Evolutionary conservation across 2,113 vertebrate species (phyloP).

Genomic region (Strigops habroptila): DNA sequence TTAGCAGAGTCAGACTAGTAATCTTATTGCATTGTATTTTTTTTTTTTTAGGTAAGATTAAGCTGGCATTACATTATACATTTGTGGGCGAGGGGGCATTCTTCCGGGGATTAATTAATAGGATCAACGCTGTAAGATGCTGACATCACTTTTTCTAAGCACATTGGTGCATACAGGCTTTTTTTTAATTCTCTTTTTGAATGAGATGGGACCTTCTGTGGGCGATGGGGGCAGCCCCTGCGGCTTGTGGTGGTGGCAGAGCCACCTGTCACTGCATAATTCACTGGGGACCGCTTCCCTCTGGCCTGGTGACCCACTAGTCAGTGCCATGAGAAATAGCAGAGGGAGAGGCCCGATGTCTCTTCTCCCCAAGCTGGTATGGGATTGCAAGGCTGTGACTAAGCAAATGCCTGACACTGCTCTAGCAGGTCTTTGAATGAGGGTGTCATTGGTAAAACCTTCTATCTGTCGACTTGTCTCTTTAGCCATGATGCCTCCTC

Average conservation of each 20-base stretch:
- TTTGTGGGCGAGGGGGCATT: slow-evolving; percentile 23
- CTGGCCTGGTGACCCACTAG: slow-evolving; percentile 17
- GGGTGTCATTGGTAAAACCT: neutral
- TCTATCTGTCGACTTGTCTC: neutral
- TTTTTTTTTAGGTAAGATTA: slow-evolving; percentile 48
- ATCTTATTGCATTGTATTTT: slow-evolving; percentile 42
- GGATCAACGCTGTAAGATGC: slow-evolving; percentile 12
- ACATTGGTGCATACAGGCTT: neutral
- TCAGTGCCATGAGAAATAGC: neutral
- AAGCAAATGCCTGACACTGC: neutral
- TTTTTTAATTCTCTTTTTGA: neutral
- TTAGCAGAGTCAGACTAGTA: slow-evolving; percentile 47
- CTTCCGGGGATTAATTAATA: slow-evolving; percentile 53
- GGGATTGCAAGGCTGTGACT: neutral
- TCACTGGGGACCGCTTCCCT: rapidly evolving
- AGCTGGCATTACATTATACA: slow-evolving; percentile 5
- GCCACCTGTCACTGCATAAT: neutral
- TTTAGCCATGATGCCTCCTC: neutral
- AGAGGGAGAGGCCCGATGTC: neutral
- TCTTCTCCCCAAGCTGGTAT: neutral
- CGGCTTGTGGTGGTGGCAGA: neutral
- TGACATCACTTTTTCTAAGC: slow-evolving; percentile 13
- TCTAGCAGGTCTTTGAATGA: neutral
- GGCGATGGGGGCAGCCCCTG: neutral
- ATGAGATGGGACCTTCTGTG: neutral